Percentiles rank a stretch among this genome's conserved stretches.
Conservation (phyloP, 53 echinoderm and acorn worm species). For the Paracentrotus lividus region DNA sequence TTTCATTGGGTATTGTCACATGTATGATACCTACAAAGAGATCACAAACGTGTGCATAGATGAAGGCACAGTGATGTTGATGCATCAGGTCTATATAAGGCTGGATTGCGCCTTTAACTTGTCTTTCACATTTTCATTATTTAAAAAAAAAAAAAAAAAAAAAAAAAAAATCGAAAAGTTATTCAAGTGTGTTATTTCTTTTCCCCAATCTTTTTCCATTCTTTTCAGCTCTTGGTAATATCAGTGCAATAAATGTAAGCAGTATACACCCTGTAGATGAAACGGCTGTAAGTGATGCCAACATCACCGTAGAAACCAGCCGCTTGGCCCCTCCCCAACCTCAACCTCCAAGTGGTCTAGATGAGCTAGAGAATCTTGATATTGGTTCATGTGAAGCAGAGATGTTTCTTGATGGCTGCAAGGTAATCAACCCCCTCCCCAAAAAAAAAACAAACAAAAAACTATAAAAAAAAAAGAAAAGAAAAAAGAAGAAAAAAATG, state of each 20-base stretch:
- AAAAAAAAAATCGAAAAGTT: not conserved
- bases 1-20: no score
- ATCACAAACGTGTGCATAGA: no score
- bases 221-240: slow-evolving; percentile 70
- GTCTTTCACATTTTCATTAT: not conserved
- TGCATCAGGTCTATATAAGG: no score
- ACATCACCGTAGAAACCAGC: slow-evolving; percentile 59
- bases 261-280: slow-evolving; percentile 80
- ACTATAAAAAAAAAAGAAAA: no score
- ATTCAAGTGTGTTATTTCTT: not conserved
- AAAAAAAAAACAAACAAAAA: no score
- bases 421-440: slow-evolving; percentile 61
- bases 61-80: no score
- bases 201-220: not conserved
- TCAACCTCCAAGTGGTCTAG: slow-evolving; percentile 41
- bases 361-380: slow-evolving; percentile 78
- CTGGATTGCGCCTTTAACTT: not conserved
- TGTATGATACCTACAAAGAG: no score
- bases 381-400: slow-evolving; percentile 69
- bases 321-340: not conserved
- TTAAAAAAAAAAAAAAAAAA: no score
- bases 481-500: no score
- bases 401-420: slow-evolving; percentile 89
- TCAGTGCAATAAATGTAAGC: slow-evolving; percentile 85
- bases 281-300: slow-evolving; percentile 78